Conservation (phyloP, 2,113 vertebrate genomes). For the Perccottus glenii region DNA sequence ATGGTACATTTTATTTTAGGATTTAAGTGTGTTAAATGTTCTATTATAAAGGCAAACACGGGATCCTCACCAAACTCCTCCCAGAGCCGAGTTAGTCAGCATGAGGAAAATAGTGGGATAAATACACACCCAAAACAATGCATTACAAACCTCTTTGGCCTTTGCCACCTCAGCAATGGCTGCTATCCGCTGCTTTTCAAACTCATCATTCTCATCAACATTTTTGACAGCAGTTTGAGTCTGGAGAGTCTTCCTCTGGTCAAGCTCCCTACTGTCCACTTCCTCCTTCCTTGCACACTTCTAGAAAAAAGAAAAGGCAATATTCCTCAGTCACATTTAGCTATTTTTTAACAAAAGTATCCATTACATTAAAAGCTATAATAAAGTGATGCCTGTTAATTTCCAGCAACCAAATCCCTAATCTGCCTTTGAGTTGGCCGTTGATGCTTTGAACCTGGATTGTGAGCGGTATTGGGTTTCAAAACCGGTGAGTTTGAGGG, state of each 20-base stretch:
- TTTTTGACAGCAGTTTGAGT: slow-evolving; percentile 80
- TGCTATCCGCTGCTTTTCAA: slow-evolving; percentile 96
- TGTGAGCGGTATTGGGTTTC: slow-evolving; percentile 1
- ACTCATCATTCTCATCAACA: slow-evolving; percentile 90
- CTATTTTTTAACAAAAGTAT: slow-evolving; percentile 1
- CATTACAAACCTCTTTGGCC: slow-evolving; percentile 89
- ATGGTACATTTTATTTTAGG: too few species aligned
- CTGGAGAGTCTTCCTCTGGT: slow-evolving; percentile 93
- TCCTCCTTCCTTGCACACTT: slow-evolving; percentile 86
- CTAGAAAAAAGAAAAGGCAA: slow-evolving; percentile 62
- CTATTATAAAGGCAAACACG: too few species aligned
- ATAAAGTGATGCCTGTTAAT: background rate
- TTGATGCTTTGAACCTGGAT: background rate
- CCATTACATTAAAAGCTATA: background rate
- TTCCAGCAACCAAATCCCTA: slow-evolving; percentile 18
- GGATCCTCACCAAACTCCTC: too few species aligned
- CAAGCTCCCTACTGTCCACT: slow-evolving; percentile 89
- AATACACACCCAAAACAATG: background rate
- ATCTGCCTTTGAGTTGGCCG: background rate
- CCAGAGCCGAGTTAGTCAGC: too few species aligned
- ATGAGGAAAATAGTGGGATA: background rate
- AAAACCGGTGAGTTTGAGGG: background rate
- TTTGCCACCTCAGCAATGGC: slow-evolving; percentile 96
- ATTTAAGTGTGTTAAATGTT: too few species aligned
- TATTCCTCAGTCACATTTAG: background rate